Evolutionary conservation across 1,140 invertebrate species (phyloP), one percentile per base, ranked within the genome.

Genomic region (Tetragnatha versicolor): DNA sequence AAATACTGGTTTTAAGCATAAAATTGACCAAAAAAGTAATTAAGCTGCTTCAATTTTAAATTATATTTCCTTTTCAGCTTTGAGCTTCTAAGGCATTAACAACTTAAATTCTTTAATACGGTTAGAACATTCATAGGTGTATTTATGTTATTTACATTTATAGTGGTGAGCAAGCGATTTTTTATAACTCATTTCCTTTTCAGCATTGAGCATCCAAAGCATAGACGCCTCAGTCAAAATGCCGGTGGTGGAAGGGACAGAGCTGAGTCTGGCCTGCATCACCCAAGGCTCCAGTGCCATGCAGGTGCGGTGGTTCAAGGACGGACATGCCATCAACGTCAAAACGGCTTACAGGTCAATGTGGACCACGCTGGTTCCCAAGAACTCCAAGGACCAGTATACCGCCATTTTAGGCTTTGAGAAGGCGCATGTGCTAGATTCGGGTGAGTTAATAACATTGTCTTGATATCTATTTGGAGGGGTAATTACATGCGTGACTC

Each of bases 301-400:
- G 65, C 51, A 72, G 22, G 78, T 82, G 3, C 42, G 27, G 10
- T 82, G 80, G 80, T 75, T 81, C 27, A 82, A 81, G 58, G 80
- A 82, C 29, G 78, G 78, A 7, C 53, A 45, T 6, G 27, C 80
- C 4, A 69, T 82, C 6, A 72, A 79, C 27, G 25, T 66, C 4
- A 12, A 79, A 20, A 77, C 35, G 2, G 51, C 77, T 17, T 61
- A 70, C 31, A 61, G 70, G 1, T 66, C 35, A 4, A 79, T 81
- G 25, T 82, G 81, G 81, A 73, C 78, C 20, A 66, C 42, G 3
- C 29, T 72, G 5, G 45, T 82, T 12, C 81, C 81, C 1, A 82
- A 82, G 35, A 82, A 80, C 31, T 77, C 78, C 2, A 70, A 68
- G 14, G 80, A 81, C 25, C 61, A 82, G 58, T 80, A 81, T 42